These are phyloP conservation scores for Vulpes lagopus DNA, from an alignment of 2,113 vertebrate genomes.

Conservation along the genomic window DNA sequence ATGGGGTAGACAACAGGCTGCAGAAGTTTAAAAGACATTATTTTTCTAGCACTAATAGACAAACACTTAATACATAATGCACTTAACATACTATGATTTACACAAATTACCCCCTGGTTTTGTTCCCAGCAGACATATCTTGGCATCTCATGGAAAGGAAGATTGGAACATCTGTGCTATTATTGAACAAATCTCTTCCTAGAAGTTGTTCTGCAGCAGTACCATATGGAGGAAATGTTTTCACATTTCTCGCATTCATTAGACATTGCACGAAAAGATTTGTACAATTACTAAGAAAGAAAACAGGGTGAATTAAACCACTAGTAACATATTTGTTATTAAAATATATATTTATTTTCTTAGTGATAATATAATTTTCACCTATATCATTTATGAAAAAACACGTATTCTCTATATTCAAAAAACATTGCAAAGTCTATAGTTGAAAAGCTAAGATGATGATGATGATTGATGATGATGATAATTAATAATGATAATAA, in stretches of 20 bases:
- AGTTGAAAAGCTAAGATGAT: background rate
- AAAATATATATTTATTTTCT: conserved; percentile 41
- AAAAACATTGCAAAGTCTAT: background rate
- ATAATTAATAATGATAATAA: background rate
- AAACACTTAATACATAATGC: conserved; percentile 77
- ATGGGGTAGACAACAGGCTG: conserved; percentile 38
- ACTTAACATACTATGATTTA: conserved; percentile 79
- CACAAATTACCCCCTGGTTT: conserved; percentile 72
- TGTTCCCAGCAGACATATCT: conserved; percentile 69
- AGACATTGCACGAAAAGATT: conserved; percentile 58
- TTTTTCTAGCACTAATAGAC: conserved; percentile 78
- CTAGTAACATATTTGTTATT: background rate
- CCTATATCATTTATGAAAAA: background rate
- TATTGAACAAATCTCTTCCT: conserved; percentile 71
- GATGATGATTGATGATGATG: background rate
- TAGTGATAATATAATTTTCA: background rate
- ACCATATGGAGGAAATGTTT: conserved; percentile 76
- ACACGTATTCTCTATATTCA: background rate
- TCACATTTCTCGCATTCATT: conserved; percentile 74
- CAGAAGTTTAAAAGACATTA: conserved; percentile 72
- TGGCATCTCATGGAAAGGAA: conserved; percentile 64
- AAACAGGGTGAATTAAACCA: background rate
- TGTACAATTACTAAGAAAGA: conserved; percentile 60
- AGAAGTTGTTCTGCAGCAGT: conserved; percentile 64
- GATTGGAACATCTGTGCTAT: conserved; percentile 75